phyloP scores from a whole-genome alignment of 2,797 vertebrate genomes.

The Amniataba percoides region DNA sequence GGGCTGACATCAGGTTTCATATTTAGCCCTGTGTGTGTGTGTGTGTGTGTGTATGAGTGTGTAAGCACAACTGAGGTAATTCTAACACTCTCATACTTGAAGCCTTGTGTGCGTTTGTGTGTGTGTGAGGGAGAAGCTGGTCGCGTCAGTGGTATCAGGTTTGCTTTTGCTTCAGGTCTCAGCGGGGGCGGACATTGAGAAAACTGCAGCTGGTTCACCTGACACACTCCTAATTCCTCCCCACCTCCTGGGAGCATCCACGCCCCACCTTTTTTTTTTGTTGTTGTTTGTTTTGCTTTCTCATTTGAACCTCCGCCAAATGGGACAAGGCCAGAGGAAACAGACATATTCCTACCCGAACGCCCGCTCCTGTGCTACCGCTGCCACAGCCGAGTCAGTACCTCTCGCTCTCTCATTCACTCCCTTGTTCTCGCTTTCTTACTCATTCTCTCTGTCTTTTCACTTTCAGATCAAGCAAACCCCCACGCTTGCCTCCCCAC shows the following conservation, averaged over 20 bases:
- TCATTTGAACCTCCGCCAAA: conserved; percentile 75
- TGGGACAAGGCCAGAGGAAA: conserved; percentile 56
- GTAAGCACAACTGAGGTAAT: conserved; percentile 53
- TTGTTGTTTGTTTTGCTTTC: conserved; percentile 54
- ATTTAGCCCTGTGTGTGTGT: conserved; percentile 41
- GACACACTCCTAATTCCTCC: conserved; percentile 71
- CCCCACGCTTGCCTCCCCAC: neutral
- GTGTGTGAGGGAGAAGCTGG: conserved; percentile 17
- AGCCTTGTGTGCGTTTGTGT: conserved; percentile 16
- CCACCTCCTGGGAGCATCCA: conserved; percentile 54
- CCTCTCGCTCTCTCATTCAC: conserved; percentile 51
- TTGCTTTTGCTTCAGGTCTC: conserved; percentile 67
- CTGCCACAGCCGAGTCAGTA: conserved; percentile 37
- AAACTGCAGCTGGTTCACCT: conserved; percentile 70
- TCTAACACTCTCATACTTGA: conserved; percentile 51
- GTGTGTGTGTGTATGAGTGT: conserved; percentile 26
- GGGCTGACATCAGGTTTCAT: conserved; percentile 65
- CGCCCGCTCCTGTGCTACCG: conserved; percentile 23
- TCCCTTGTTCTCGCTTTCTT: conserved; percentile 61
- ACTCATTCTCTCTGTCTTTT: conserved; percentile 68
- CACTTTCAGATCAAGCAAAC: conserved; percentile 64
- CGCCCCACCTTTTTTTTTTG: conserved; percentile 16
- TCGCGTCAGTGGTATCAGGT: conserved; percentile 67
- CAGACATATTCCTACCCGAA: conserved; percentile 41
- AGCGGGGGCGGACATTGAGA: conserved; percentile 60